These are phyloP conservation scores for Megalopta genalis DNA, from an alignment of 1,140 invertebrate genomes.

Conservation along the genomic window DNA sequence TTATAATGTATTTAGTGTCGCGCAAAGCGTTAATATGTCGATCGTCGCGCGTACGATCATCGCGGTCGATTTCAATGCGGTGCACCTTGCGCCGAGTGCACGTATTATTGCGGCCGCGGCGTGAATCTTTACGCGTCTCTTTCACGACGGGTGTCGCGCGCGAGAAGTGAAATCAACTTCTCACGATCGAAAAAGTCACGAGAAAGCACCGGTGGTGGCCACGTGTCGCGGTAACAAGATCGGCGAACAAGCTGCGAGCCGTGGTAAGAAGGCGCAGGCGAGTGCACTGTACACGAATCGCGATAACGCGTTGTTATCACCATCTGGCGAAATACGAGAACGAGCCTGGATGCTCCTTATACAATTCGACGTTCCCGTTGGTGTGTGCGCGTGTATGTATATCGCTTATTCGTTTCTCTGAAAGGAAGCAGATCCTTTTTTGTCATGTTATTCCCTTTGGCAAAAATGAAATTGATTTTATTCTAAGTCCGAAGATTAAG, in stretches of 20 bases:
- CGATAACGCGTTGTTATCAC: constrained; percentile 35
- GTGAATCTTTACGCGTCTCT: constrained; percentile 13
- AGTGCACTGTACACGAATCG: constrained; percentile 17
- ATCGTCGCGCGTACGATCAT: too few species aligned
- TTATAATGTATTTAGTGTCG: too few species aligned
- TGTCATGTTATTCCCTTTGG: too few species aligned
- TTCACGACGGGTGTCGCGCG: constrained; percentile 16
- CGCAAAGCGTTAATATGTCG: too few species aligned
- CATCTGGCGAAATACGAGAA: constrained; percentile 11
- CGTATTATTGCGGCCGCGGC: neutral
- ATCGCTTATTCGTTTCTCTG: neutral
- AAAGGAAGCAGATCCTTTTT: neutral
- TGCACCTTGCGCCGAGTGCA: too few species aligned
- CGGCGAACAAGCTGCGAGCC: neutral
- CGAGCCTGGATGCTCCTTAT: neutral
- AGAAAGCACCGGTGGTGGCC: constrained; percentile 39
- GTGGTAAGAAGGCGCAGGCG: neutral
- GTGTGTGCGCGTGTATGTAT: too few species aligned
- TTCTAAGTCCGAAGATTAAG: too few species aligned
- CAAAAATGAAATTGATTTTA: too few species aligned
- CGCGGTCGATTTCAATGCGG: too few species aligned
- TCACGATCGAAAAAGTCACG: constrained; percentile 14
- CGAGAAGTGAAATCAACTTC: constrained; percentile 36
- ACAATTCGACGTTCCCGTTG: neutral
- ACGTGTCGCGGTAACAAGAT: constrained; percentile 36